These are phyloP conservation scores for Cephus pygmeus DNA, from an alignment of 2,888 invertebrate genomes.

Conservation along the genomic window DNA sequence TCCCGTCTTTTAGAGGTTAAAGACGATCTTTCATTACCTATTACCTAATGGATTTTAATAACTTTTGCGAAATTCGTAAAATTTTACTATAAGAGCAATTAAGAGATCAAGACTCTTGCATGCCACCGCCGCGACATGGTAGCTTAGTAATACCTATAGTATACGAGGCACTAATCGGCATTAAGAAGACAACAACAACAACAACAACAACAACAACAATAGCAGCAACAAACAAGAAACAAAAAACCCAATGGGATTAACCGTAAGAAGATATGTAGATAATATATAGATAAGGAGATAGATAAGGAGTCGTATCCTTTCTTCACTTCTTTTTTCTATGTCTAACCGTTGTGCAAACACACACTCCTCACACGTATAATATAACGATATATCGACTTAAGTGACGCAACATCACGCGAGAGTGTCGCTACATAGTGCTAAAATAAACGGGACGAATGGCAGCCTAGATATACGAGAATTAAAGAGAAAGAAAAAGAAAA, in stretches of 20 bases:
- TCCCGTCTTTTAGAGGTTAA: not conserved
- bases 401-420: not conserved
- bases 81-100: conserved; percentile 1
- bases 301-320: not conserved
- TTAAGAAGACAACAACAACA: not conserved
- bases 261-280: conserved; percentile 1
- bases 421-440: not conserved
- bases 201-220: not conserved
- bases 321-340: not conserved
- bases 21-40: not conserved
- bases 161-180: conserved; percentile 1
- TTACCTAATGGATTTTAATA: conserved; percentile 4
- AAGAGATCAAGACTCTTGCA: conserved; percentile 4
- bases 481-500: not conserved
- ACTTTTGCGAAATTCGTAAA: not conserved
- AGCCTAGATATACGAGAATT: not conserved
- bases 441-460: not conserved
- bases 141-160: not conserved
- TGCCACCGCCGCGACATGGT: not conserved
- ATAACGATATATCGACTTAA: not conserved
- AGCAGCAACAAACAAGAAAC: not conserved
- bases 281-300: not conserved
- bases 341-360: not conserved
- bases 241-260: not conserved
- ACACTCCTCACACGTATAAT: not conserved